Evolutionary conservation across 2,797 vertebrate genomes (phyloP).

Genomic region (Onychomys arenicola): DNA sequence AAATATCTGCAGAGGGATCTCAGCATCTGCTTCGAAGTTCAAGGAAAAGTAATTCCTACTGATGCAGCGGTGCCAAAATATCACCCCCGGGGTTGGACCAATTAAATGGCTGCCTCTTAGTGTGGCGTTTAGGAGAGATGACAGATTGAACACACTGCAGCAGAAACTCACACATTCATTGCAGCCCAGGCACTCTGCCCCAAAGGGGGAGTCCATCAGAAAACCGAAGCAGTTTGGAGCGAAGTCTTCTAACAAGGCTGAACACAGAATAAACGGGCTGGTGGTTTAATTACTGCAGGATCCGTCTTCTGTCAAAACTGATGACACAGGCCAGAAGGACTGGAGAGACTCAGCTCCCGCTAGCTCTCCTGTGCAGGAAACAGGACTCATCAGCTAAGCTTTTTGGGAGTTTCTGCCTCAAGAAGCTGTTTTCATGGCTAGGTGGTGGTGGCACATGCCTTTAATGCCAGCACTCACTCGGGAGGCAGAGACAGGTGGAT

Average conservation of each 20-base stretch:
- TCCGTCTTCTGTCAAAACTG: constrained; percentile 61
- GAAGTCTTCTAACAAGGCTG: constrained; percentile 56
- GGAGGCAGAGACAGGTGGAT: too few relatives aligned
- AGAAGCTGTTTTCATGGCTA: constrained; percentile 29
- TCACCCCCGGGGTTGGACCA: constrained; percentile 73
- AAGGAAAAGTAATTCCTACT: constrained; percentile 78
- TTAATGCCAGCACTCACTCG: too few relatives aligned
- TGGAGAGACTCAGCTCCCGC: constrained; percentile 12
- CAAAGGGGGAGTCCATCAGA: constrained; percentile 72
- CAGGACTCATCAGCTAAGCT: constrained; percentile 35
- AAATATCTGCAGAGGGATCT: constrained; percentile 74
- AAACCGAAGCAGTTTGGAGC: constrained; percentile 62
- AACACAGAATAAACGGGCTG: constrained; percentile 62
- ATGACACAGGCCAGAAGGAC: constrained; percentile 57
- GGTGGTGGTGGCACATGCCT: too few relatives aligned
- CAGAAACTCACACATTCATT: constrained; percentile 63
- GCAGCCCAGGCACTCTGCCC: constrained; percentile 58
- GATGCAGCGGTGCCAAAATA: constrained; percentile 71
- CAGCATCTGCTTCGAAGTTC: constrained; percentile 79
- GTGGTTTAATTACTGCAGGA: constrained; percentile 68
- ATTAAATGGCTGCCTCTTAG: constrained; percentile 75
- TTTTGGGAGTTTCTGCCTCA: neutral
- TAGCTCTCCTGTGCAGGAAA: neutral
- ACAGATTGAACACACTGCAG: constrained; percentile 70
- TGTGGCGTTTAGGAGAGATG: constrained; percentile 52